Evolutionary conservation across 1,140 invertebrate species (phyloP).

Genomic region (Listronotus bonariensis): DNA sequence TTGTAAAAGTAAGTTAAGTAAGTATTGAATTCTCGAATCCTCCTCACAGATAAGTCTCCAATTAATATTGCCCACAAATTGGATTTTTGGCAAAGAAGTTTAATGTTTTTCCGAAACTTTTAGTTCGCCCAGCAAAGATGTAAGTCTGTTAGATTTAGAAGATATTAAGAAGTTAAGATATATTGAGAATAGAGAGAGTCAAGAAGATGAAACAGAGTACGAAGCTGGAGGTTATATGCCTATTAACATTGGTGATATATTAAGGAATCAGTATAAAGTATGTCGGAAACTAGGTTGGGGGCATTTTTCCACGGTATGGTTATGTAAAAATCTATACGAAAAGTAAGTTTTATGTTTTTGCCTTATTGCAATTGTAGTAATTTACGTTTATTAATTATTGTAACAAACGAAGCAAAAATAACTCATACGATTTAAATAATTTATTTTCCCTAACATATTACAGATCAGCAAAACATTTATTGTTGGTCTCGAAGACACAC

Average conservation of each 20-base stretch:
- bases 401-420: no score
- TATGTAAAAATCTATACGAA: slow-evolving; percentile 84
- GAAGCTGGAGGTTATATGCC: slow-evolving; percentile 96
- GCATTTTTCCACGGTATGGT: slow-evolving; percentile 98
- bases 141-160: slow-evolving; percentile 42
- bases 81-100: no score
- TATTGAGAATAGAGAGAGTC: slow-evolving; percentile 55
- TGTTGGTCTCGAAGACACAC: no score
- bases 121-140: slow-evolving; percentile 44
- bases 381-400: no score
- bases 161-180: slow-evolving; percentile 45
- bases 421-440: no score
- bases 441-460: no score
- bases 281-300: slow-evolving; percentile 97
- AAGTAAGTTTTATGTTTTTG: slow-evolving; percentile 58
- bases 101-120: slow-evolving; percentile 12
- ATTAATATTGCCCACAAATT: no score
- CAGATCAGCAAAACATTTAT: no score
- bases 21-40: no score
- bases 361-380: no score
- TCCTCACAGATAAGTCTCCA: no score
- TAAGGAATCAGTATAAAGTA: slow-evolving; percentile 89
- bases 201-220: slow-evolving; percentile 92
- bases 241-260: slow-evolving; percentile 92
- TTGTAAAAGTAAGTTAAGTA: no score